Percentiles rank a stretch among this genome's conserved stretches.
Conservation (phyloP, 2,113 vertebrate genomes). For the Mesocricetus auratus region DNA sequence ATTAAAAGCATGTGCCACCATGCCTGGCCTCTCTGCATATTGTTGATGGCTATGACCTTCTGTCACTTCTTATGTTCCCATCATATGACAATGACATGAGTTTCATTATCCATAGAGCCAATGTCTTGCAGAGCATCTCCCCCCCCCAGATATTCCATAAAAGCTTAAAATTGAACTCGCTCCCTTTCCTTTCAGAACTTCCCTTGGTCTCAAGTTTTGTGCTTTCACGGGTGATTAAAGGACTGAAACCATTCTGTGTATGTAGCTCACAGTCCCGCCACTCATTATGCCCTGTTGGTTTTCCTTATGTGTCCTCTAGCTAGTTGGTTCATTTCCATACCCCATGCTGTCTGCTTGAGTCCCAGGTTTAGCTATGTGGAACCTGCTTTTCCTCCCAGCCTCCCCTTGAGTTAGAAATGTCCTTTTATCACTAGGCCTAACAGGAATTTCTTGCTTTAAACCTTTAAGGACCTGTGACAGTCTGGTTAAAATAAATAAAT, state of each 20-base stretch:
- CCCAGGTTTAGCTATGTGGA: background rate
- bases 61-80: background rate
- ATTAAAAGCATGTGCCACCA: background rate
- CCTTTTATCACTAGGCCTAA: background rate
- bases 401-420: background rate
- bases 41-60: background rate
- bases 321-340: background rate
- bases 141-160: background rate
- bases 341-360: too few species aligned
- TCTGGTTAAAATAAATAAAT: background rate
- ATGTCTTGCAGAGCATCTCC: fast-evolving
- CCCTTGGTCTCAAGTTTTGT: conserved; percentile 27
- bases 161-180: background rate
- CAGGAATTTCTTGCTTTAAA: conserved; percentile 34
- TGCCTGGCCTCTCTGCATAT: background rate
- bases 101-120: background rate
- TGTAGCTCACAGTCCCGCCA: too few species aligned
- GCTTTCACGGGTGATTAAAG: background rate
- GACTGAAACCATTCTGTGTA: background rate
- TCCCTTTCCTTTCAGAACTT: conserved; percentile 11
- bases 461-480: background rate
- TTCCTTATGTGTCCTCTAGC: background rate
- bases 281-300: background rate
- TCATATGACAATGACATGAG: background rate
- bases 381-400: background rate